phyloP scores from a whole-genome alignment of 1,140 invertebrate genomes.

The Bathynomus jamesi region DNA sequence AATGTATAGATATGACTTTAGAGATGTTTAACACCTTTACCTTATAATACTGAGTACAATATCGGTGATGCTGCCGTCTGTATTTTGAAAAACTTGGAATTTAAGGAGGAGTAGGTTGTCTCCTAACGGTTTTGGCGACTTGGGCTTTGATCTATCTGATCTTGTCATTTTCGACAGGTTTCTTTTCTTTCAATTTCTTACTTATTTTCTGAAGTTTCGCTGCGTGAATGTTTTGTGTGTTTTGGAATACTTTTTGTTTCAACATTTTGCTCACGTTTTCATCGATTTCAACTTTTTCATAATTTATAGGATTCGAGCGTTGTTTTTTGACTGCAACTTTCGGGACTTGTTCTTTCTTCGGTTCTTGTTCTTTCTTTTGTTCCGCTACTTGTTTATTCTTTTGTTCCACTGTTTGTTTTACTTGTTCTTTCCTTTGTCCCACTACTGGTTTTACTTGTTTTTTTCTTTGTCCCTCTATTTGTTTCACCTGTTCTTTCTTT shows the following conservation, averaged over 20 bases:
- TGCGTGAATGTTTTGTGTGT: no score
- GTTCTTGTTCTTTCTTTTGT: not conserved
- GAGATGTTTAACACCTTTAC: no score
- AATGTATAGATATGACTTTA: no score
- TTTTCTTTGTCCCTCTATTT: not conserved
- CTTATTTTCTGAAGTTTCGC: no score
- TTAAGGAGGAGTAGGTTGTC: no score
- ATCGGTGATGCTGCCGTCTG: no score
- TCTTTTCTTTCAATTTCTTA: no score
- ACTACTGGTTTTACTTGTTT: not conserved
- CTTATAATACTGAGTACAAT: no score
- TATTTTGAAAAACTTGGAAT: no score
- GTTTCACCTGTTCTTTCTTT: not conserved
- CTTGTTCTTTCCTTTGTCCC: not conserved
- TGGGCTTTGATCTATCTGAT: no score
- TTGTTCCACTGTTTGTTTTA: not conserved
- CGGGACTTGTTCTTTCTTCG: not conserved
- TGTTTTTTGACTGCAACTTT: not conserved
- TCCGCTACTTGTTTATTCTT: not conserved
- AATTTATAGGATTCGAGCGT: not conserved
- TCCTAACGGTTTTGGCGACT: no score
- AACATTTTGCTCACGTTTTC: conserved; percentile 1
- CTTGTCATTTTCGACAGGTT: no score
- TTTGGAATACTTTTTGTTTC: not conserved
- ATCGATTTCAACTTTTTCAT: not conserved